phyloP scores from a whole-genome alignment of 1,140 invertebrate species.

The Coenobita brevimanus region DNA sequence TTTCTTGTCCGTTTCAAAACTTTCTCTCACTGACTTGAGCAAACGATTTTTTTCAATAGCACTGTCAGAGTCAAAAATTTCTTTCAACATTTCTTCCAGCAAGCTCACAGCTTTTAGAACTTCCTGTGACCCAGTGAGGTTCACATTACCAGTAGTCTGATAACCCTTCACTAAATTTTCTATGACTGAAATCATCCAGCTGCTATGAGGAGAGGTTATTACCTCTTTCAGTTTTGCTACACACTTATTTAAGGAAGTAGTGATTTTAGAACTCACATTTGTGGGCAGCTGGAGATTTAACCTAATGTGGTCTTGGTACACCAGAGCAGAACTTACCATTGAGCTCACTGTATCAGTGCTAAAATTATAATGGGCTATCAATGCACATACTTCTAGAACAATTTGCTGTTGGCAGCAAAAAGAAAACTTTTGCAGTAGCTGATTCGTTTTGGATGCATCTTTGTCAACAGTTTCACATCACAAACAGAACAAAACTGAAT shows the following conservation, averaged over 20 bases:
- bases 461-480: conserved; percentile 32
- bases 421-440: conserved; percentile 35
- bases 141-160: conserved; percentile 16
- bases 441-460: conserved; percentile 30
- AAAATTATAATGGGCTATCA: conserved; percentile 46
- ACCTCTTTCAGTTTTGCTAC: conserved; percentile 36
- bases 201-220: conserved; percentile 45
- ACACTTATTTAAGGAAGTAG: conserved; percentile 5
- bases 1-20: conserved; percentile 54
- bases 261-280: neutral
- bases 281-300: conserved; percentile 42
- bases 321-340: conserved; percentile 31
- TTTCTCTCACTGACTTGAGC: conserved; percentile 58
- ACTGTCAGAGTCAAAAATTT: conserved; percentile 41
- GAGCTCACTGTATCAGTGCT: conserved; percentile 41
- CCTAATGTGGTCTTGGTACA: conserved; percentile 27
- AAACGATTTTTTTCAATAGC: conserved; percentile 43
- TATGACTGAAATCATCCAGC: conserved; percentile 33
- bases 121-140: conserved; percentile 45
- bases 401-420: conserved; percentile 43
- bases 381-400: conserved; percentile 50
- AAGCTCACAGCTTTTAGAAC: conserved; percentile 40
- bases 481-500: conserved; percentile 30
- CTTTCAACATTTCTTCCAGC: conserved; percentile 51
- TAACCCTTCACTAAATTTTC: conserved; percentile 46